Evolutionary conservation across 2,888 invertebrate genomes (phyloP), one percentile per base, ranked within the genome.

Genomic region (Eugnorisma glareosa): DNA sequence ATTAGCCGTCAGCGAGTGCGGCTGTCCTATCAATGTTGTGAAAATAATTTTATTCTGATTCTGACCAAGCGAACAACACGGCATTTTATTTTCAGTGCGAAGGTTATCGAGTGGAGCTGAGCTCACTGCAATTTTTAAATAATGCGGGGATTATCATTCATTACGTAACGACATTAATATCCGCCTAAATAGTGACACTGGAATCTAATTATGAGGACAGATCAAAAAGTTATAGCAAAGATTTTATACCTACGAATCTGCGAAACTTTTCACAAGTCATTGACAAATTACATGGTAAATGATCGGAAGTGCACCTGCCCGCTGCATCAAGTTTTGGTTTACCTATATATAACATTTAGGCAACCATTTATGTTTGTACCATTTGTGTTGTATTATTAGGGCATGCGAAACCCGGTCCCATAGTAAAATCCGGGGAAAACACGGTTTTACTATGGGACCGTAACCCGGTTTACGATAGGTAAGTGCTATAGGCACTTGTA

Each of bases 21-120:
- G 37, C 79, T 73, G 63, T 35, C 28, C 51, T 72, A 35, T 73
- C 68, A 73, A 67, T 79, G 54, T 70, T 67, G 59, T 75, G 67
- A 71, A 79, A 74, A 79, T 79, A 78, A 77, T 77, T 64, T 79
- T 48, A 86, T 81, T 73, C 80, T 18, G n/a, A 86, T 81, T 73
- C 81, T 70, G 81, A 81, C 81, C 75, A 87, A 75, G 10, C 72
- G 76, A 6, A 48, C 51, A 43, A 66, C 80, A 76, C 73, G 75
- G 64, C 81, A 87, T 89, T 91, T 92, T 93, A 93, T 93, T 93
- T 93, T 91, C 89, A 91, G 91, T 85, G 63, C 79, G 90, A 91
- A 91, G 91, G 90, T 90, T 87, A 89, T 68, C 77, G 83, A 82
- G 79, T 63, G 81, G 69, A 78, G 79, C 79, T 93, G 93, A 93